phyloP scores from a whole-genome alignment of 2,797 vertebrate genomes.

The Myripristis murdjan region DNA sequence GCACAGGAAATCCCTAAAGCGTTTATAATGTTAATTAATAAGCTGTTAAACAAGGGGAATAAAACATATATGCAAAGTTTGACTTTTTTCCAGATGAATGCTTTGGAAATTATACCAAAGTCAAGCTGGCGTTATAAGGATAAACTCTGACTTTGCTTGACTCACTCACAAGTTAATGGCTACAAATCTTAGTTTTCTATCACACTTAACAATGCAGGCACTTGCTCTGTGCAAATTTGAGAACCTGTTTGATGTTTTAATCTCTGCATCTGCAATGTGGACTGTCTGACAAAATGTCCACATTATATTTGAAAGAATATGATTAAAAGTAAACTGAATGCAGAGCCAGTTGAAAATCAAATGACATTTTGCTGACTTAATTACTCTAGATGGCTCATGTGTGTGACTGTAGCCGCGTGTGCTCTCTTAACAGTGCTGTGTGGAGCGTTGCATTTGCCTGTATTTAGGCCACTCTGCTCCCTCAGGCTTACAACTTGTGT shows the following conservation, averaged over 20 bases:
- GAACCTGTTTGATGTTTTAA: not conserved
- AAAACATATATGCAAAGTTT: not conserved
- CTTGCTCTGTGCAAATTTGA: not conserved
- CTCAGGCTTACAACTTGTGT: constrained; percentile 77
- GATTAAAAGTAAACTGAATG: not conserved
- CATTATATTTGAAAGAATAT: constrained; percentile 8
- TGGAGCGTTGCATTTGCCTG: constrained; percentile 67
- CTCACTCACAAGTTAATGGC: not conserved
- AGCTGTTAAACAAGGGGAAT: constrained; percentile 5
- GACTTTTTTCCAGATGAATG: not conserved
- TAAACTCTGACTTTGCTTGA: not conserved
- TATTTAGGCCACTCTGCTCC: constrained; percentile 84
- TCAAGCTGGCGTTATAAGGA: too few relatives aligned
- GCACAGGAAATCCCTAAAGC: not conserved
- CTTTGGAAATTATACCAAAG: not conserved
- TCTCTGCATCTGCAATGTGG: constrained; percentile 6
- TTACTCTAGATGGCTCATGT: constrained; percentile 49
- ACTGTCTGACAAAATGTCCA: constrained; percentile 13
- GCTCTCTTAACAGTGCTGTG: constrained; percentile 53
- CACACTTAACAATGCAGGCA: constrained; percentile 7
- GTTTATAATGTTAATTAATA: constrained; percentile 1
- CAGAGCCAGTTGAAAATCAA: constrained; percentile 21
- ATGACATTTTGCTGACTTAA: constrained; percentile 57
- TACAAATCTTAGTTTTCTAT: constrained; percentile 9
- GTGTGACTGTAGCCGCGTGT: constrained; percentile 49